Conservation (phyloP, 2,797 vertebrate species). For the Erethizon dorsatum region DNA sequence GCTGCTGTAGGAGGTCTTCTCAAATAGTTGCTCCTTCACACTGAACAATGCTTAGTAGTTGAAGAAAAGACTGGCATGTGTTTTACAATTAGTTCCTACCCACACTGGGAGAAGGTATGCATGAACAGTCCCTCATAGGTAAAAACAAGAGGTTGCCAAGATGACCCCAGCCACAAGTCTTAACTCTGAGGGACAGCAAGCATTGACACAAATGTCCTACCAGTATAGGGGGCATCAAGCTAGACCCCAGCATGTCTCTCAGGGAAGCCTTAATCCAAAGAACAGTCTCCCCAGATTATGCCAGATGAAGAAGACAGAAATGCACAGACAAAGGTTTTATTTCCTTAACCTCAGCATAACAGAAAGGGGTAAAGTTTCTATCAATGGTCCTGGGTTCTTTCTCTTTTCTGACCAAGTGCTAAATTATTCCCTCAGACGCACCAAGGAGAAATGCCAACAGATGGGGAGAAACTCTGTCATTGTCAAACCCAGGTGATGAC, state of each 20-base stretch:
- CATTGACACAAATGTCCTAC: neutral
- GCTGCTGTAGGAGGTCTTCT: neutral
- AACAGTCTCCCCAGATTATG: neutral
- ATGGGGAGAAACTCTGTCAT: neutral
- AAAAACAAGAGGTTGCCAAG: neutral
- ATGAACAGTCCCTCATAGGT: neutral
- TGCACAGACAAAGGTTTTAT: neutral
- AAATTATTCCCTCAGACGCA: neutral
- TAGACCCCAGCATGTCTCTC: neutral
- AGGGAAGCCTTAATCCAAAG: conserved; percentile 29
- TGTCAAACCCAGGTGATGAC: neutral
- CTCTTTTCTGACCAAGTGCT: neutral
- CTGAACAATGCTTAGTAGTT: neutral
- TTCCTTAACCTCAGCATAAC: neutral
- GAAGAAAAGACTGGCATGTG: neutral
- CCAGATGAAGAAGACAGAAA: neutral
- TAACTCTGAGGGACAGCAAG: neutral
- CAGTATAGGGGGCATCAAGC: neutral
- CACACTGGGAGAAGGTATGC: neutral
- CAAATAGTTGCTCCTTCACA: neutral
- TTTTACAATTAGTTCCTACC: neutral
- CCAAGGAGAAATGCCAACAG: neutral
- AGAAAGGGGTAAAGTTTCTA: neutral
- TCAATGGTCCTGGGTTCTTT: neutral
- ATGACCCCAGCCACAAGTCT: neutral